Conservation (phyloP, 1,140 invertebrate genomes). For the Gonioctena quinquepunctata region DNA sequence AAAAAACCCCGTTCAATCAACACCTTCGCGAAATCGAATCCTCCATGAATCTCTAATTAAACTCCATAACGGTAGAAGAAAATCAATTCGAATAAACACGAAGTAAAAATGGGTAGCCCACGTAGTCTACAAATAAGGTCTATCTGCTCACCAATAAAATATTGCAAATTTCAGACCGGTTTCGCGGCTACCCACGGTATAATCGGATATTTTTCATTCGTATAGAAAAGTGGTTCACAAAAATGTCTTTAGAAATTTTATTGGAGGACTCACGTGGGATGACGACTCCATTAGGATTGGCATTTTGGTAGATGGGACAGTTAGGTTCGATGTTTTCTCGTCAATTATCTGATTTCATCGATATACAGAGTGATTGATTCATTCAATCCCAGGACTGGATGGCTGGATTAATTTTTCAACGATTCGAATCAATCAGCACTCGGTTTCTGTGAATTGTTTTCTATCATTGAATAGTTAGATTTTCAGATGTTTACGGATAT, state of each 20-base stretch:
- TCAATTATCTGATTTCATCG: background rate
- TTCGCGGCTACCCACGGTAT: slow-evolving; percentile 26
- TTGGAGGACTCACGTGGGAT: background rate
- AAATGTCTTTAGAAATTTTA: background rate
- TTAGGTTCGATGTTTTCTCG: background rate
- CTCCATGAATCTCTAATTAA: background rate
- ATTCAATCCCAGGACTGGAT: too few relatives aligned
- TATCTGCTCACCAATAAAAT: slow-evolving; percentile 33
- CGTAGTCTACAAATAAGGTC: slow-evolving; percentile 32
- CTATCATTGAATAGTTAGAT: too few relatives aligned
- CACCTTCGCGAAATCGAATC: background rate
- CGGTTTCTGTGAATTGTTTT: too few relatives aligned
- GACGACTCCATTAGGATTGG: background rate
- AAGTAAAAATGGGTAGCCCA: slow-evolving; percentile 30
- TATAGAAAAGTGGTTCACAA: background rate
- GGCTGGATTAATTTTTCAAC: too few relatives aligned
- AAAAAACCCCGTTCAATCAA: background rate
- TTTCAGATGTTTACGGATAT: too few relatives aligned
- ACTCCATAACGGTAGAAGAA: background rate
- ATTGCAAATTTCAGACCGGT: slow-evolving; percentile 36
- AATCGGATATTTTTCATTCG: background rate
- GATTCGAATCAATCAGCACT: too few relatives aligned
- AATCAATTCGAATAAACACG: slow-evolving; percentile 15
- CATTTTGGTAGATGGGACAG: background rate
- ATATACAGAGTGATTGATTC: too few relatives aligned